Percentiles rank a stretch among this genome's conserved stretches.
phyloP scores from a whole-genome alignment of 2,113 vertebrate species.

The Ageneiosus marmoratus region DNA sequence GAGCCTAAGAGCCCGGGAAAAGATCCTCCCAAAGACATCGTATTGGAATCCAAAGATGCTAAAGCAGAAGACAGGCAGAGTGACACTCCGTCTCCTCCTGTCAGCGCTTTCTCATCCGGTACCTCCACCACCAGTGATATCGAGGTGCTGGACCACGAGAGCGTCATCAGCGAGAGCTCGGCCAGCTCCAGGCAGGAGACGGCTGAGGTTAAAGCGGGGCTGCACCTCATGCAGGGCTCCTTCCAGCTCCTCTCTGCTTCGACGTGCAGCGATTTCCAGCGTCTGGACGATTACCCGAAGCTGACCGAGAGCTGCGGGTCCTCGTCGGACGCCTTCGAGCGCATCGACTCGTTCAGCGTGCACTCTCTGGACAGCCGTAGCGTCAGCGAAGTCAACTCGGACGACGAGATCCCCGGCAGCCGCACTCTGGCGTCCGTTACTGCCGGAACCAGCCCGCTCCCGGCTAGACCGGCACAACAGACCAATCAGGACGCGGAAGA shows the following conservation, averaged over 20 bases:
- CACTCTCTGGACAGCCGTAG: conserved; percentile 97
- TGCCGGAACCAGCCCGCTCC: conserved; percentile 62
- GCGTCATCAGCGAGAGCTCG: conserved; percentile 95
- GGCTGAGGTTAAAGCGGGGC: conserved; percentile 83
- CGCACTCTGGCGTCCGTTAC: conserved; percentile 80
- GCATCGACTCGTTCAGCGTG: conserved; percentile 95
- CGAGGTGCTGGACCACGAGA: conserved; percentile 97
- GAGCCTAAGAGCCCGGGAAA: conserved; percentile 55
- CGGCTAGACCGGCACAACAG: background rate
- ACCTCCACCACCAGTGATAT: conserved; percentile 98
- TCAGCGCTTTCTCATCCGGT: conserved; percentile 95
- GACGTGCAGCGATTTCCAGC: conserved; percentile 86
- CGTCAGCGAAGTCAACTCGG: conserved; percentile 97
- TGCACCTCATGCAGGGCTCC: conserved; percentile 95
- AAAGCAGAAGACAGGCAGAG: conserved; percentile 93
- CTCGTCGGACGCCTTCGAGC: conserved; percentile 96
- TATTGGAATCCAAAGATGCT: conserved; percentile 81
- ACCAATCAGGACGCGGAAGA: conserved; percentile 58
- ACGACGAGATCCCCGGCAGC: conserved; percentile 88
- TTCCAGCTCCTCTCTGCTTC: conserved; percentile 95
- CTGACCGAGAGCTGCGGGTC: conserved; percentile 92
- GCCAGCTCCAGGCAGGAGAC: conserved; percentile 93
- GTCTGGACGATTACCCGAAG: conserved; percentile 92
- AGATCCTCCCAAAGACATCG: conserved; percentile 73
- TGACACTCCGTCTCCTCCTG: conserved; percentile 93